Percentiles rank a stretch among this genome's conserved stretches.
Conservation (phyloP, 2,888 invertebrate genomes). For the Brenthis daphne region DNA sequence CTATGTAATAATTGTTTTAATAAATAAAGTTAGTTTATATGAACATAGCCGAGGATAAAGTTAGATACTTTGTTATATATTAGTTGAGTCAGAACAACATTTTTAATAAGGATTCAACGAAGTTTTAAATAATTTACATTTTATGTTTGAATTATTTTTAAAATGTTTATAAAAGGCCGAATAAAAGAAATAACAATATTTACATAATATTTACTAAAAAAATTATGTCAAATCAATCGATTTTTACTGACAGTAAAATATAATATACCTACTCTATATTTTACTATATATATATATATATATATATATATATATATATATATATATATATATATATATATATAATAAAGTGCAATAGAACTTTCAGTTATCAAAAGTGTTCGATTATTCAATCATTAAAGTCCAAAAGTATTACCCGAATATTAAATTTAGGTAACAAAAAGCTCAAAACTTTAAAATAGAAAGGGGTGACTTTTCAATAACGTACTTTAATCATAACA, state of each 20-base stretch:
- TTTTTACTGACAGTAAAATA: too few species aligned
- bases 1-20: too few species aligned
- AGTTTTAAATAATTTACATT: conserved; percentile 16
- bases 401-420: not conserved
- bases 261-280: too few species aligned
- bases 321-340: too few species aligned
- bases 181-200: not conserved
- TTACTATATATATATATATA: too few species aligned
- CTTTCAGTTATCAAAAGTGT: too few species aligned
- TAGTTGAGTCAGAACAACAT: conserved; percentile 21
- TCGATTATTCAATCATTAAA: not conserved
- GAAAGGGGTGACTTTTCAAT: conserved; percentile 20
- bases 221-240: not conserved
- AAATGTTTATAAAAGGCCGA: not conserved
- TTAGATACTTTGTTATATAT: conserved; percentile 7
- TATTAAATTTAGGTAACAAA: not conserved
- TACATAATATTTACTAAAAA: not conserved
- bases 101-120: not conserved
- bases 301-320: too few species aligned
- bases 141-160: conserved; percentile 12
- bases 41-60: too few species aligned
- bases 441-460: not conserved
- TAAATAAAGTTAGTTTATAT: too few species aligned
- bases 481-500: conserved; percentile 11
- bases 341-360: too few species aligned